phyloP scores from a whole-genome alignment of 2,888 invertebrate species.

The Drosophila kambysellisi region DNA sequence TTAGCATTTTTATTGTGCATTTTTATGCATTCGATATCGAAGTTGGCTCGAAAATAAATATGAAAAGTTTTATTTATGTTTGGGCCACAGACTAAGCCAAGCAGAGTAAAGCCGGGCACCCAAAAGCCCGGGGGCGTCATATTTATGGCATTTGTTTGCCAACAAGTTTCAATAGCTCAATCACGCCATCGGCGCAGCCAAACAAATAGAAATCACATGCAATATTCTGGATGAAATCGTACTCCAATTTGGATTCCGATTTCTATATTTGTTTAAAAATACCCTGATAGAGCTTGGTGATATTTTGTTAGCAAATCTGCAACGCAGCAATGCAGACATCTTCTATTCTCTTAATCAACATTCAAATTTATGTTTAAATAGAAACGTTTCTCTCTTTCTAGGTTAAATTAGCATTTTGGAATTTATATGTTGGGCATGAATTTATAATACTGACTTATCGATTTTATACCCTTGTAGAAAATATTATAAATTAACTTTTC shows the following conservation, averaged over 20 bases:
- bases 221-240: conserved; percentile 29
- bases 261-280: conserved; percentile 11
- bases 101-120: conserved; percentile 2
- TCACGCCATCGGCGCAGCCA: conserved; percentile 62
- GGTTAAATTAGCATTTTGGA: background rate
- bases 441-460: background rate
- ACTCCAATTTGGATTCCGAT: conserved; percentile 12
- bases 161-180: conserved; percentile 80
- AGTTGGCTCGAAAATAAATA: conserved; percentile 78
- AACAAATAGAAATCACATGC: conserved; percentile 46
- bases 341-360: background rate
- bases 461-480: background rate
- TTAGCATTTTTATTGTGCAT: conserved; percentile 81
- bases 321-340: background rate
- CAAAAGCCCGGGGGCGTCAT: conserved; percentile 60
- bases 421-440: background rate
- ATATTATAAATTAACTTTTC: background rate
- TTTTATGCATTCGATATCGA: conserved; percentile 79
- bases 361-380: background rate
- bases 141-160: conserved; percentile 82
- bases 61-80: conserved; percentile 80
- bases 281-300: background rate
- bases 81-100: conserved; percentile 39
- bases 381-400: background rate
- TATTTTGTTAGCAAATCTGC: background rate